Conservation (phyloP, 2,888 invertebrate genomes). For the Erebia ligea region DNA sequence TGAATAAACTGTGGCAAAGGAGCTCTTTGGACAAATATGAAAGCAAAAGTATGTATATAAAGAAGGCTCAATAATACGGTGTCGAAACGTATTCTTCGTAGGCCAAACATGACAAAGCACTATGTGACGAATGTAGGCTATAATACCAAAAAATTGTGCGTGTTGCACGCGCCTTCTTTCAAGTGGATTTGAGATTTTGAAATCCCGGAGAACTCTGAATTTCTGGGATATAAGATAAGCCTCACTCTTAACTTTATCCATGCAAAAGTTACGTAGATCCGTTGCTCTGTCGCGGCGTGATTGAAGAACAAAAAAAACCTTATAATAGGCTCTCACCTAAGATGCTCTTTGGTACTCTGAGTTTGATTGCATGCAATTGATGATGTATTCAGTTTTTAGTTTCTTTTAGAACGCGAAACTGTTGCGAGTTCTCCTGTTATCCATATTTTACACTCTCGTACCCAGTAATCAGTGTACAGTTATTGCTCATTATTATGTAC, state of each 20-base stretch:
- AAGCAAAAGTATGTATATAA: conserved; percentile 26
- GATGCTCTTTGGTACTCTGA: neutral
- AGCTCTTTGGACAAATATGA: conserved; percentile 25
- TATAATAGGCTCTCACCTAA: too few relatives aligned
- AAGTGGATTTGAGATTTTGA: too few relatives aligned
- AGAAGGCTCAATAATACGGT: conserved; percentile 3
- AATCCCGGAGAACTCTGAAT: too few relatives aligned
- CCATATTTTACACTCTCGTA: neutral
- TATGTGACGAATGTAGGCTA: neutral
- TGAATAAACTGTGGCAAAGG: conserved; percentile 38
- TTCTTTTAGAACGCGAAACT: neutral
- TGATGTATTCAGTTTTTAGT: neutral
- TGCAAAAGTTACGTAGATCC: too few relatives aligned
- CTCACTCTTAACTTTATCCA: too few relatives aligned
- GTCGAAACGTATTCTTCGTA: neutral
- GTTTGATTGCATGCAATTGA: neutral
- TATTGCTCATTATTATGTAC: conserved; percentile 17
- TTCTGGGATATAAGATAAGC: too few relatives aligned
- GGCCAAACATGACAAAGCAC: neutral
- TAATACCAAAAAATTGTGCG: too few relatives aligned
- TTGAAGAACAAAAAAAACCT: too few relatives aligned
- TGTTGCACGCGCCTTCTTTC: too few relatives aligned
- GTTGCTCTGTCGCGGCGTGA: too few relatives aligned
- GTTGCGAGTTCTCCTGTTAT: neutral
- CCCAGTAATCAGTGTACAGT: conserved; percentile 3